Percentiles rank a stretch among this genome's conserved stretches.
These are phyloP conservation scores for Prochilodus magdalenae DNA, from an alignment of 2,113 vertebrate species.

Conservation along the genomic window DNA sequence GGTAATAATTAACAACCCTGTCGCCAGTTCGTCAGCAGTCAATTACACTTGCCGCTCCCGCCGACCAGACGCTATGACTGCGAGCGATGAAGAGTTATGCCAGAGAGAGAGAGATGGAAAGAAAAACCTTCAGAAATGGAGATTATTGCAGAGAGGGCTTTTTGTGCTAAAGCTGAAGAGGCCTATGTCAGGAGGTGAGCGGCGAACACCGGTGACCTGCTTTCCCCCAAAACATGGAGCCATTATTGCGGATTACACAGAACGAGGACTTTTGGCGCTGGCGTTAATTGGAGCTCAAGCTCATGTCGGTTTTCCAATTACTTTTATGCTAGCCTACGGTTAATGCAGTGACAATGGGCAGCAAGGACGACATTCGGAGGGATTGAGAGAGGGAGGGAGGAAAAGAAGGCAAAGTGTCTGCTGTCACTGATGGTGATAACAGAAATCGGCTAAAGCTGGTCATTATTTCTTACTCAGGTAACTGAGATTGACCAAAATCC, in stretches of 20 bases:
- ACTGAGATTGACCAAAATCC: not conserved
- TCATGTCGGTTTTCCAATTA: conserved; percentile 81
- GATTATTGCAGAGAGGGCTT: conserved; percentile 73
- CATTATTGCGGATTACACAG: conserved; percentile 81
- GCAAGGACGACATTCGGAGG: conserved; percentile 62
- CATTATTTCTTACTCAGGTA: not conserved
- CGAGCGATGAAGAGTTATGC: conserved; percentile 68
- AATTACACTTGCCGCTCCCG: conserved; percentile 77
- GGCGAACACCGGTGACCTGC: conserved; percentile 73
- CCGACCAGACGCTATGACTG: conserved; percentile 72
- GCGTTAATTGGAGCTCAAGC: conserved; percentile 82
- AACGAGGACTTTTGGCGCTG: conserved; percentile 71
- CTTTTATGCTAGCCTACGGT: conserved; percentile 83
- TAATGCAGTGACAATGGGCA: conserved; percentile 74
- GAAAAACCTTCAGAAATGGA: conserved; percentile 74
- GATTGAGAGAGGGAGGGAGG: conserved; percentile 33
- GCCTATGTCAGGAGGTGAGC: conserved; percentile 76
- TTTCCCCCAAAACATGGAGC: conserved; percentile 77
- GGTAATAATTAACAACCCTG: conserved; percentile 82
- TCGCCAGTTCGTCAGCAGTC: conserved; percentile 77
- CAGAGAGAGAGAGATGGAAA: conserved; percentile 69
- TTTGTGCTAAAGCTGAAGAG: conserved; percentile 70
- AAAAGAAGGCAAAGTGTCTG: not conserved
- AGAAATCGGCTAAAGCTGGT: conserved; percentile 7
- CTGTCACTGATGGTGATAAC: conserved; percentile 38